Evolutionary conservation across 1,140 invertebrate genomes (phyloP).

Genomic region (Drosophila truncata): DNA sequence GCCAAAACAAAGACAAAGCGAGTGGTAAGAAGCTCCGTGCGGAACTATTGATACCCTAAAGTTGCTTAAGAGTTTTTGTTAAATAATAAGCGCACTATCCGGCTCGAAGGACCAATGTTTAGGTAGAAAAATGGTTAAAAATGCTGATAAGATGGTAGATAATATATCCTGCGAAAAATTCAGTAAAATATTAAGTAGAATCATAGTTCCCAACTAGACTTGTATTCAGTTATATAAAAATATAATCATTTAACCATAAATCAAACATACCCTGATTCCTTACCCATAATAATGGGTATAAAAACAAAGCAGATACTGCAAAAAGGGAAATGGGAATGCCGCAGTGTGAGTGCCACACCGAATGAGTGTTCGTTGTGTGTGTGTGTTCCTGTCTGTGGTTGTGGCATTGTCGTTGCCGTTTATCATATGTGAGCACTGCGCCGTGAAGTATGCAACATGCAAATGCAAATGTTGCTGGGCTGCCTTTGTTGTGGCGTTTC

Average conservation of each 20-base stretch:
- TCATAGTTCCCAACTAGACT: not conserved
- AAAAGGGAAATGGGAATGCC: conserved; percentile 33
- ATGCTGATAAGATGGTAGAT: not conserved
- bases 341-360: conserved; percentile 15
- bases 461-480: conserved; percentile 60
- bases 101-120: not conserved
- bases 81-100: not conserved
- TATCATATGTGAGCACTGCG: conserved; percentile 74
- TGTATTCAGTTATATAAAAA: not conserved
- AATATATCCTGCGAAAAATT: not conserved
- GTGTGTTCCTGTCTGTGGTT: conserved; percentile 42
- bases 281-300: not conserved
- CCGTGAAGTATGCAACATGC: conserved; percentile 81
- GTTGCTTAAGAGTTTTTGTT: not conserved
- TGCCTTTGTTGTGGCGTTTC: conserved; percentile 44
- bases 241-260: not conserved
- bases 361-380: conserved; percentile 26
- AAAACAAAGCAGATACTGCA: conserved; percentile 29
- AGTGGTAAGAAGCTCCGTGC: not conserved
- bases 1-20: conserved; percentile 53
- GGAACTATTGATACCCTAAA: not conserved
- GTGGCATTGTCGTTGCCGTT: conserved; percentile 75
- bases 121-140: not conserved
- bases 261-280: not conserved
- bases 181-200: not conserved